Base-by-base conservation (phyloP, 2,797 vertebrate genomes). In the Myotis myotis region DNA sequence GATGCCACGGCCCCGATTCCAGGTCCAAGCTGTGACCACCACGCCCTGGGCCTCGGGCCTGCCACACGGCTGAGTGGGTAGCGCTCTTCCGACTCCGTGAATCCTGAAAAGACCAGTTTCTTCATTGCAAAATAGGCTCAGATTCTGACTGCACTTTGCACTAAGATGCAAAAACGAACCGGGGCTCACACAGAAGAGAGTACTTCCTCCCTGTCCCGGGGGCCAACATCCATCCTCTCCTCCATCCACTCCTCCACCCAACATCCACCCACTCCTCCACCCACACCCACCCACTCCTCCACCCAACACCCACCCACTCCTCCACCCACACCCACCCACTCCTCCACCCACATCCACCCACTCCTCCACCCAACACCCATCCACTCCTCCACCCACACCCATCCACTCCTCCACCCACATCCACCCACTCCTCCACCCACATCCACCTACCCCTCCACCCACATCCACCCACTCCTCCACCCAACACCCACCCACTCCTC, bases 31-130 rank as follows among this genome's bases (percentile, higher is more conserved):
- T 62, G 12, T 36, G 89, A 71, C 22, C 0, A 0, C 72, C 33
- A 6, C 4, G 1, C 6, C 2, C 16, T 0, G n/a, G 38, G 55
- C 55, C 71, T 41, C 33, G 3, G 16, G 53, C 17, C 23, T 13
- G 12, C 12, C 55, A 19, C 8, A 12, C 41, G 2, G 8, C 19
- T 1, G 33, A 19, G 9, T 1, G 20, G 33, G 1, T 0, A 8
- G 22, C 3, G 3, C 19, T 25, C 17, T 20, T 1, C 8, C 0
- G 49, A 36, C 1, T 2, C 51, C 11, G 7, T 5, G 19, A 20
- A 3, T 4, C 8, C 49, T 6, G 11, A 11, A 3, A 20, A 36
- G 71, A 13, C 55, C 6, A 2, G 25, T 4, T n/a, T 23, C 36
- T 19, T 9, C 1, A 41, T 41, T 0, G 51, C n/a, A 16, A 4